phyloP scores from a whole-genome alignment of 1,140 invertebrate genomes.

The Ptiloglossa arizonensis region DNA sequence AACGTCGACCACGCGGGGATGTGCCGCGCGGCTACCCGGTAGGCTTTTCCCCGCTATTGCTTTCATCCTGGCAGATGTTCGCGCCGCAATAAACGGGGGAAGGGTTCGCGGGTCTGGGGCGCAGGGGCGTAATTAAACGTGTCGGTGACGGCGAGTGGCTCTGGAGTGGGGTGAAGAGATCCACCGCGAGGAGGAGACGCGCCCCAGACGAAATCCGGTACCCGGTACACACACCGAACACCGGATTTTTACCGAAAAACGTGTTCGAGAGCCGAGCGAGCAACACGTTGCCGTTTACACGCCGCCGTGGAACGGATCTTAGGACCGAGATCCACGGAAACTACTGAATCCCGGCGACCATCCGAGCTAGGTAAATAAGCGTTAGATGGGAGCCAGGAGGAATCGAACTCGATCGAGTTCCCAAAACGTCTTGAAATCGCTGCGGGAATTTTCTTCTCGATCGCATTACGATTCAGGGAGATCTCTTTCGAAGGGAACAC shows the following conservation, averaged over 20 bases:
- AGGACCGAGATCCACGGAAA: conserved; percentile 28
- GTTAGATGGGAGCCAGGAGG: conserved; percentile 17
- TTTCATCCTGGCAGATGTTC: conserved; percentile 57
- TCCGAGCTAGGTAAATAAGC: conserved; percentile 39
- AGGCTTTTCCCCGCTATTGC: conserved; percentile 50
- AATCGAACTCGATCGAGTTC: conserved; percentile 36
- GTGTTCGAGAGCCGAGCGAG: conserved; percentile 27
- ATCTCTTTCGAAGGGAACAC: too few species aligned
- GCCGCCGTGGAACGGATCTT: background rate
- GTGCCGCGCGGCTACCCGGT: background rate
- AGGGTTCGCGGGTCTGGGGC: conserved; percentile 8
- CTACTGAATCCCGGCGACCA: conserved; percentile 18
- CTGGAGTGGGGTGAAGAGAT: conserved; percentile 18
- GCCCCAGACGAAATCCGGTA: conserved; percentile 2
- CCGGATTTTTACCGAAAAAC: conserved; percentile 58
- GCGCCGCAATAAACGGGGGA: conserved; percentile 44
- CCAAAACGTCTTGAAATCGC: too few species aligned
- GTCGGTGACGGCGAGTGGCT: conserved; percentile 38
- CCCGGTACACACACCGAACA: background rate
- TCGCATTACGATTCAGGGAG: too few species aligned
- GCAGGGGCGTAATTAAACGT: conserved; percentile 57
- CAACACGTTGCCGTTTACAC: conserved; percentile 63
- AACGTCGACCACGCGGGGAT: conserved; percentile 35
- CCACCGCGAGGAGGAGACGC: background rate
- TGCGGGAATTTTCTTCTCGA: too few species aligned